Base-by-base conservation (phyloP, 2,797 vertebrate genomes). In the Hyperoplus immaculatus region DNA sequence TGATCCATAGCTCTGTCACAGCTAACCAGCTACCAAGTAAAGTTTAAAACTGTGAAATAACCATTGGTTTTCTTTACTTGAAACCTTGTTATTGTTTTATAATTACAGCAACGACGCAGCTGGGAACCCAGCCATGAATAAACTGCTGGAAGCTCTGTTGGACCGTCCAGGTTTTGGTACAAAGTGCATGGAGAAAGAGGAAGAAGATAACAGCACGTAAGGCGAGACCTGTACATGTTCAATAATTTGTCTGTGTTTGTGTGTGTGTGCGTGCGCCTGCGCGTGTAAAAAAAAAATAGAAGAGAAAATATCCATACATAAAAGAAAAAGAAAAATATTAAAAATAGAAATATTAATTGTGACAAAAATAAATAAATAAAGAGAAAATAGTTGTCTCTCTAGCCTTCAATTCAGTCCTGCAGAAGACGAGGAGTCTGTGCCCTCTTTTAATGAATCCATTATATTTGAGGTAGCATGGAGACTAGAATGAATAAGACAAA, bases 161-260 rank as follows among this genome's bases (percentile, higher is more conserved):
- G 90, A 89, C 0, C 92, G 90, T 29, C 96, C 97, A 0, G 96
- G 97, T 6, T 96, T 98, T 46, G 96, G 95, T 50, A 95, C 95
- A 16, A 90, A 88, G 57, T 93, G 94, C 80, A 92, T 95, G 92
- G 92, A 92, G 42, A 85, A 75, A 42, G 85, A 77, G 2, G 72
- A 89, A 3, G 77, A 82, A 16, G 71, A 90, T 16, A 85, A 84
- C 56, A 87, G 39, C 64, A 86, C 36, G 95, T 95, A 91, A 85
- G 82, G 73, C 16, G 8, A 57, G 39, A 6, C 1, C 15, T 54
- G 2, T 61, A 0, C 6, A 38, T 38, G 43, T 45, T 36, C 15
- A 68, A 29, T 9, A 7, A 13, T 60, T 8, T 39, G 11, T 65
- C 47, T 68, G 29, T 29, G 29, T 29, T 29, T 29, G 29, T 29